These are phyloP conservation scores for Hyphantria cunea DNA, from an alignment of 1,140 invertebrate species.

Conservation along the genomic window DNA sequence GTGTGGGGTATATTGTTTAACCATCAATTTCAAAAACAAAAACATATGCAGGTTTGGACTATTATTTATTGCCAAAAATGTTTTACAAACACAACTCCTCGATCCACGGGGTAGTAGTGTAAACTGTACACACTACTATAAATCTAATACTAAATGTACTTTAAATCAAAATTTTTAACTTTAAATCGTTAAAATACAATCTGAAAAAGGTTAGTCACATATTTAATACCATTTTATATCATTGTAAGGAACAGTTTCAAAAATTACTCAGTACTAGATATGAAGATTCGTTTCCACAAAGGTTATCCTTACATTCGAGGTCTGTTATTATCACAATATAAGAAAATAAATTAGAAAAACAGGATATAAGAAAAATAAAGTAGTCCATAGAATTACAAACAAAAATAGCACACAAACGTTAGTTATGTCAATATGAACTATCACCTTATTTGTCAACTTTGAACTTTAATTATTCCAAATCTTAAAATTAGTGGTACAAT, in stretches of 20 bases:
- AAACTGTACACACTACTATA: constrained; percentile 75
- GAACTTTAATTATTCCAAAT: constrained; percentile 71
- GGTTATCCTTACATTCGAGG: constrained; percentile 70
- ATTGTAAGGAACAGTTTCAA: constrained; percentile 56
- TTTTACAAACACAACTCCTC: constrained; percentile 76
- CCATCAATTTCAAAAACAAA: constrained; percentile 44
- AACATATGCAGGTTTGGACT: constrained; percentile 62
- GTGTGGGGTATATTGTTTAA: too few species aligned
- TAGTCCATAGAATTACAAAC: constrained; percentile 68
- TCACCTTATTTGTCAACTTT: constrained; percentile 77
- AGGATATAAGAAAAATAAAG: constrained; percentile 69
- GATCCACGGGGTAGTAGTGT: constrained; percentile 54
- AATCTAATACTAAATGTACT: constrained; percentile 68
- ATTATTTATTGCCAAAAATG: constrained; percentile 79
- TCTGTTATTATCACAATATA: constrained; percentile 73
- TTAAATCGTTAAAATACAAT: constrained; percentile 30
- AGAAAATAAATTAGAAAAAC: constrained; percentile 76
- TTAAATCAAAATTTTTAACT: constrained; percentile 50
- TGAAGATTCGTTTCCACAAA: constrained; percentile 66
- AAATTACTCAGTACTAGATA: constrained; percentile 55
- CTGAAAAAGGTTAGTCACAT: constrained; percentile 69
- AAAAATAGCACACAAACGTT: constrained; percentile 71
- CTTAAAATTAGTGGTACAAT: constrained; percentile 72
- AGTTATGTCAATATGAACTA: constrained; percentile 75
- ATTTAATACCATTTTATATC: constrained; percentile 55